Evolutionary conservation across 1,140 invertebrate species (phyloP), one percentile per base, ranked within the genome.

Genomic region (Trachymyrmex septentrionalis): DNA sequence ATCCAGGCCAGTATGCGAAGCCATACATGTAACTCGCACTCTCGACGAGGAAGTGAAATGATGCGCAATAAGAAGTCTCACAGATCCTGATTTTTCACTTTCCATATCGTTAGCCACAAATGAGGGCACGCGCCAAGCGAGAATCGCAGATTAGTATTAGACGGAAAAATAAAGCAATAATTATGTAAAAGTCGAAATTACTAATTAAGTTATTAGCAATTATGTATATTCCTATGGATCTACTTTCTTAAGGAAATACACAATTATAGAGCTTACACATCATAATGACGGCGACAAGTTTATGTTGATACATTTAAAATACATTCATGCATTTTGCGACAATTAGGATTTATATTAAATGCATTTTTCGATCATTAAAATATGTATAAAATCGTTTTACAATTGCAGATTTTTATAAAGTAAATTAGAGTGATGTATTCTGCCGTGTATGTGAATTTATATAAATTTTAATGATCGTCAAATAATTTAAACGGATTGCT

Each of bases 31-130:
- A 81, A 81, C 64, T 81, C 1, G 21, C 27, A 24, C 48, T 81
- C 53, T 81, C 21, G 30, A 71, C 16, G 24, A 81, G 78, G 53
- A 81, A 81, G 50, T 81, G 30, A 69, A 81, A 71, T 81, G 27
- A 10, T 21, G 10, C 19, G 34, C 16, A 14, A 81, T 55, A 57
- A 81, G 34, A 5, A 44, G 50, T 44, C 48, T 71, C 21, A 16
- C 6, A n/a, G 19, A 57, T 71, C 16, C 48, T 10, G 34, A 81
- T 81, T 81, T 81, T 57, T 34, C 34, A 19, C 64, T 71, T 81
- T 81, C 66, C 30, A 71, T 34, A 57, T 57, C n/a, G 19, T 66
- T 38, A 66, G 30, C 0, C 63, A 14, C 7, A 24, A 66, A 78
- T 34, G 4, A 67, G 10, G 2, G 12, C n/a, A 78, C 24, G n/a